These are phyloP conservation scores for Mesaphorura yosii DNA, from an alignment of 1,140 invertebrate genomes.

Conservation along the genomic window DNA sequence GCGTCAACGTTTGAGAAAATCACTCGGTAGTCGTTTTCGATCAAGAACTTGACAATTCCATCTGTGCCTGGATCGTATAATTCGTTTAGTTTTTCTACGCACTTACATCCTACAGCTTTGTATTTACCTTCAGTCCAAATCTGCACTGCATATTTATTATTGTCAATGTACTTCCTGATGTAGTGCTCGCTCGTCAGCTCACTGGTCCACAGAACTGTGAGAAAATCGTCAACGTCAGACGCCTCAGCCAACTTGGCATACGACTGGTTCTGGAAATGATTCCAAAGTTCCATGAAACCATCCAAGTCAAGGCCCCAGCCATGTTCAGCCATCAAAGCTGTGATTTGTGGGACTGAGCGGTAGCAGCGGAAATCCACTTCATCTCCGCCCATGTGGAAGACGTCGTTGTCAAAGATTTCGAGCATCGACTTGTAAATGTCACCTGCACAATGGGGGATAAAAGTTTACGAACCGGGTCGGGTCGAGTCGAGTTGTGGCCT, in stretches of 20 bases:
- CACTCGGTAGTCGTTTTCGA: conserved; percentile 14
- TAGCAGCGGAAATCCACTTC: conserved; percentile 66
- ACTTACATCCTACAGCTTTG: too few relatives aligned
- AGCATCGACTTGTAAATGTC: conserved; percentile 54
- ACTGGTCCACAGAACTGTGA: conserved; percentile 67
- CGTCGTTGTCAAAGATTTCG: conserved; percentile 33
- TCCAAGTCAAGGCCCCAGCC: conserved; percentile 46
- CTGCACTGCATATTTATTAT: conserved; percentile 61
- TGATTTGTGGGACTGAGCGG: conserved; percentile 55
- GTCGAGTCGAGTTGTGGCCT: too few relatives aligned
- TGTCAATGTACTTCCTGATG: conserved; percentile 55
- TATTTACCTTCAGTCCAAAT: conserved; percentile 55
- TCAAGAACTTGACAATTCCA: too few relatives aligned
- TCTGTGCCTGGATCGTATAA: too few relatives aligned
- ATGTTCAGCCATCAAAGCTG: conserved; percentile 55
- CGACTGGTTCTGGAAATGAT: conserved; percentile 52
- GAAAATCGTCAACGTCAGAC: conserved; percentile 44
- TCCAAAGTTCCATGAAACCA: conserved; percentile 62
- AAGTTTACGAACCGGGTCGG: too few relatives aligned
- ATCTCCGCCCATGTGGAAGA: conserved; percentile 83
- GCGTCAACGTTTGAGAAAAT: conserved; percentile 28
- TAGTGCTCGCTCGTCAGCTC: conserved; percentile 54
- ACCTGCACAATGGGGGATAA: too few relatives aligned
- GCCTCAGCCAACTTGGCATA: conserved; percentile 6
- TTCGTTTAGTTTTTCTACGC: too few relatives aligned